phyloP scores from a whole-genome alignment of 2,797 vertebrate genomes.

The Catostomus latipinnis region DNA sequence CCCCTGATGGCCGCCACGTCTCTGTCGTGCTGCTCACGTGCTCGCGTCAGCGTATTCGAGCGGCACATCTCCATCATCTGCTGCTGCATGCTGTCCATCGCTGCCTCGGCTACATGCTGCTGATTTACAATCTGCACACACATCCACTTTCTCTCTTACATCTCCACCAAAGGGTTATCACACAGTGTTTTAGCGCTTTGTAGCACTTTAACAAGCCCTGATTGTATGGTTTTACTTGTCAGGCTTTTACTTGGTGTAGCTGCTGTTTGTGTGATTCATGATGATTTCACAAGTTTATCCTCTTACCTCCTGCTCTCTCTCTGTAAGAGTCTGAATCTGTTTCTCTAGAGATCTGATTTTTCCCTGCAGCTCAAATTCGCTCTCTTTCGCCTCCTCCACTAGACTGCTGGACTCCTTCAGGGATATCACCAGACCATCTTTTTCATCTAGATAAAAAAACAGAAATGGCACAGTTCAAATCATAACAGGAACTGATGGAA shows the following conservation, averaged over 20 bases:
- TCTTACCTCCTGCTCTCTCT: constrained; percentile 87
- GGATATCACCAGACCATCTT: constrained; percentile 86
- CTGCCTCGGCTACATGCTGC: constrained; percentile 84
- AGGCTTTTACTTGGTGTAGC: not conserved
- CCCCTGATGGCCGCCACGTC: constrained; percentile 81
- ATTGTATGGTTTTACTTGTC: not conserved
- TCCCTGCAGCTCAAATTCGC: constrained; percentile 85
- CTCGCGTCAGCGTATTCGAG: constrained; percentile 87
- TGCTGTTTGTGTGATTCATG: not conserved
- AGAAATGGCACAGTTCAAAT: not conserved
- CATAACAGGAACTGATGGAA: not conserved
- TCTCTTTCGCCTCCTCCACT: constrained; percentile 84
- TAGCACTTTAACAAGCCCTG: not conserved
- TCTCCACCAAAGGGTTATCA: not conserved
- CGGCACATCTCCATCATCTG: constrained; percentile 89
- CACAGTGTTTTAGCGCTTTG: too few species aligned
- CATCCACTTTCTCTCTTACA: constrained; percentile 13
- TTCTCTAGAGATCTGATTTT: constrained; percentile 85
- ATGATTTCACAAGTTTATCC: constrained; percentile 8
- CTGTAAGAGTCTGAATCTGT: constrained; percentile 83
- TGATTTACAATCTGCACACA: constrained; percentile 82
- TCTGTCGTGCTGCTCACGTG: constrained; percentile 87
- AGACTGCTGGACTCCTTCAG: constrained; percentile 86
- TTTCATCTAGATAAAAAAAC: constrained; percentile 84
- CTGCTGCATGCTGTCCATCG: constrained; percentile 91